phyloP scores from a whole-genome alignment of 2,888 invertebrate species.

The Aplocera efformata region DNA sequence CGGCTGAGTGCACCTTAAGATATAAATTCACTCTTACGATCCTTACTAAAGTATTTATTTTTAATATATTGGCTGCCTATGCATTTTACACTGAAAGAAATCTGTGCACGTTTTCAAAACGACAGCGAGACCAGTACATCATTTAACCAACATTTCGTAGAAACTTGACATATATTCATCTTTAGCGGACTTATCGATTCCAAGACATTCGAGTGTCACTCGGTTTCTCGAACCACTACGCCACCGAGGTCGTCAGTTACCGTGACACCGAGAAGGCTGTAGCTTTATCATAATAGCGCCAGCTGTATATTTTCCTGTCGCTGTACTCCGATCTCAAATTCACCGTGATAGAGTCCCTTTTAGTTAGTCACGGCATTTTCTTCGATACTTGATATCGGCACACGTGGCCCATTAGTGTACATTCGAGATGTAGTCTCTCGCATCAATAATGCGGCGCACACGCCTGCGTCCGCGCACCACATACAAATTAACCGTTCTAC shows the following conservation, averaged over 20 bases:
- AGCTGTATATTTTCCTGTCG: conserved; percentile 5
- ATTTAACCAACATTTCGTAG: too few species aligned
- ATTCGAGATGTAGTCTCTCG: conserved; percentile 38
- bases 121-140: too few species aligned
- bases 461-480: conserved; percentile 39
- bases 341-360: conserved; percentile 10
- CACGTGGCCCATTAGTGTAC: conserved; percentile 61
- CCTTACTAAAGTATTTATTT: too few species aligned
- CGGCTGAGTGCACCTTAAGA: too few species aligned
- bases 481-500: conserved; percentile 43
- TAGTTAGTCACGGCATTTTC: conserved; percentile 7
- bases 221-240: too few species aligned
- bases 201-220: too few species aligned
- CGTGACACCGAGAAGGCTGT: conserved; percentile 42
- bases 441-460: conserved; percentile 42
- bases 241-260: conserved; percentile 1
- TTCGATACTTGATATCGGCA: conserved; percentile 44
- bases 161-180: too few species aligned
- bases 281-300: conserved; percentile 57
- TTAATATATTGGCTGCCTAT: too few species aligned
- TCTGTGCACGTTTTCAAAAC: too few species aligned
- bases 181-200: too few species aligned
- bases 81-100: too few species aligned
- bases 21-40: too few species aligned
- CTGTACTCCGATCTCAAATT: conserved; percentile 4